phyloP scores from a whole-genome alignment of 2,888 invertebrate species.

The Acrobasis consociella region DNA sequence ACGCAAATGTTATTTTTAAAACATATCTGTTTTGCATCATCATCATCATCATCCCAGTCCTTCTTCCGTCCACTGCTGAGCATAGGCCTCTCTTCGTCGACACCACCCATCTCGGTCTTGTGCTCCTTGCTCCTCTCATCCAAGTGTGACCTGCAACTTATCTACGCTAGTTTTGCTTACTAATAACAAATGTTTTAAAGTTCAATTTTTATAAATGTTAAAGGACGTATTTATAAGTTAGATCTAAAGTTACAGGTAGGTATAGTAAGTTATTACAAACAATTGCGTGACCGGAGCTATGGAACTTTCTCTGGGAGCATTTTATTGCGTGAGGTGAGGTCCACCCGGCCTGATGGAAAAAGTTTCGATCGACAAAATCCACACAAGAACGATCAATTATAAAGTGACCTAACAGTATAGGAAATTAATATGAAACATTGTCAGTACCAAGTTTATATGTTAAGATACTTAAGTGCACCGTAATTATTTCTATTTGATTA shows the following conservation, averaged over 20 bases:
- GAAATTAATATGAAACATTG: background rate
- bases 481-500: too few relatives aligned
- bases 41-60: too few relatives aligned
- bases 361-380: conserved; percentile 13
- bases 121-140: too few relatives aligned
- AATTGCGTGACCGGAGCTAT: conserved; percentile 20
- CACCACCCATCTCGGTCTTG: too few relatives aligned
- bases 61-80: too few relatives aligned
- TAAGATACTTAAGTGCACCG: too few relatives aligned
- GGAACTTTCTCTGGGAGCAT: conserved; percentile 4
- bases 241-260: background rate
- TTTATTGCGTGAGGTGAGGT: conserved; percentile 22
- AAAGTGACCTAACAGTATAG: background rate
- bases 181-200: background rate
- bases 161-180: too few relatives aligned
- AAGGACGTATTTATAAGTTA: background rate
- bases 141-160: too few relatives aligned
- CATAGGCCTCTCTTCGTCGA: too few relatives aligned
- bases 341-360: conserved; percentile 11
- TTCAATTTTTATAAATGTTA: background rate
- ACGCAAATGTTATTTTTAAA: background rate
- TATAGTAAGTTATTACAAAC: conserved; percentile 1
- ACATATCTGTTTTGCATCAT: background rate
- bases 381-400: conserved; percentile 10
- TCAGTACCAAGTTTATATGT: too few relatives aligned